These are phyloP conservation scores for Pollachius pollachius DNA, from an alignment of 2,113 vertebrate genomes.

Conservation along the genomic window DNA sequence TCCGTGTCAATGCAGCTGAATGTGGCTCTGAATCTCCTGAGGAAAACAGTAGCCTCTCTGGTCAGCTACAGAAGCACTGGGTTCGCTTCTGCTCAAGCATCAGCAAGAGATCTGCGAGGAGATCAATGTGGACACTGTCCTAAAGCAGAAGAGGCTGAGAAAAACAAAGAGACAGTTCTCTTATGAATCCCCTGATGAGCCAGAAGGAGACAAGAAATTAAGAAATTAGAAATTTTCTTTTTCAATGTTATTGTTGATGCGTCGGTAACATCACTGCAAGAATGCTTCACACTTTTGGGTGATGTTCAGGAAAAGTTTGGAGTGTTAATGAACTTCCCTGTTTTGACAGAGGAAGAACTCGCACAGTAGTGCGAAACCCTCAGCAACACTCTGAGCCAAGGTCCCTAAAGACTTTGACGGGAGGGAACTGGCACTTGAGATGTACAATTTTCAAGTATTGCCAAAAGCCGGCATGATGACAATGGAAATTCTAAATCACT, in stretches of 20 bases:
- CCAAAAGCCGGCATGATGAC: slow-evolving; percentile 6
- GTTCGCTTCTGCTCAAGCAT: background rate
- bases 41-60: background rate
- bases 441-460: background rate
- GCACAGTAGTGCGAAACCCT: slow-evolving; percentile 4
- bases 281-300: background rate
- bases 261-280: background rate
- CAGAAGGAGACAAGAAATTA: no score
- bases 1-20: no score
- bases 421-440: slow-evolving; percentile 3
- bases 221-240: no score
- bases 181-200: no score
- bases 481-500: background rate
- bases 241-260: background rate
- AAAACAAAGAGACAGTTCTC: background rate
- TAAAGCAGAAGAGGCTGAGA: background rate
- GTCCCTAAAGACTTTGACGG: background rate
- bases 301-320: background rate
- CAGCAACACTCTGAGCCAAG: slow-evolving; percentile 2
- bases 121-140: background rate
- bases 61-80: background rate
- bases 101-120: background rate
- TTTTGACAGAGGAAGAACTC: background rate
- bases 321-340: background rate
- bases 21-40: no score